Evolutionary conservation across 2,113 vertebrate species (phyloP).

Genomic region (Solenodon paradoxus): DNA sequence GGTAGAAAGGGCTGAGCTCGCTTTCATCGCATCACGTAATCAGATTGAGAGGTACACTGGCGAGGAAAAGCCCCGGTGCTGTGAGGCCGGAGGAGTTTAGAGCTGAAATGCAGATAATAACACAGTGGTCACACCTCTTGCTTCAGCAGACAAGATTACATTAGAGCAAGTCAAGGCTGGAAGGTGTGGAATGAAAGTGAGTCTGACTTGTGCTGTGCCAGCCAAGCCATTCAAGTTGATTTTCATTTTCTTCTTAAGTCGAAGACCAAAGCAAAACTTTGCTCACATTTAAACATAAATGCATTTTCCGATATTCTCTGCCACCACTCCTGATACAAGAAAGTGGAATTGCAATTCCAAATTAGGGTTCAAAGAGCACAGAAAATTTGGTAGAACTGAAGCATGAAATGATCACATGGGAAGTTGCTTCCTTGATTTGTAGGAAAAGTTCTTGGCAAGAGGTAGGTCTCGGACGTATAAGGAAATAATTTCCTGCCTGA

Average conservation of each 20-base stretch:
- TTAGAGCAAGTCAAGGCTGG: conserved; percentile 61
- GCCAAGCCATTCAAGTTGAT: conserved; percentile 52
- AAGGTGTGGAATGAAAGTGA: conserved; percentile 54
- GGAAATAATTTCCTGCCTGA: conserved; percentile 66
- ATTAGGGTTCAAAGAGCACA: conserved; percentile 78
- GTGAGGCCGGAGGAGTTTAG: conserved; percentile 23
- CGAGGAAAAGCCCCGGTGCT: neutral
- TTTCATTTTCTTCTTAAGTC: conserved; percentile 65
- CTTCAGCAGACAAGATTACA: conserved; percentile 61
- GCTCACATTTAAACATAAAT: conserved; percentile 62
- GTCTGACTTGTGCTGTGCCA: conserved; percentile 36
- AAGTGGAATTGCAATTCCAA: conserved; percentile 76
- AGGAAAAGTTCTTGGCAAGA: conserved; percentile 53
- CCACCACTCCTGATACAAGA: conserved; percentile 52
- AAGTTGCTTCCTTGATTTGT: conserved; percentile 55
- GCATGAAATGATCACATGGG: conserved; percentile 72
- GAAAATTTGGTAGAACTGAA: conserved; percentile 76
- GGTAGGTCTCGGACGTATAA: neutral
- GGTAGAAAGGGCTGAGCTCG: neutral
- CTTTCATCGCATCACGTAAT: neutral
- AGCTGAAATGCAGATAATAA: conserved; percentile 58
- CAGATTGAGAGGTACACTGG: conserved; percentile 37
- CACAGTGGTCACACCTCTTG: neutral
- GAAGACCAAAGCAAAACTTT: conserved; percentile 61
- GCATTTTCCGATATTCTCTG: conserved; percentile 48